These are phyloP conservation scores for Myotis lucifugus DNA, from an alignment of 2,113 vertebrate genomes.

Conservation along the genomic window DNA sequence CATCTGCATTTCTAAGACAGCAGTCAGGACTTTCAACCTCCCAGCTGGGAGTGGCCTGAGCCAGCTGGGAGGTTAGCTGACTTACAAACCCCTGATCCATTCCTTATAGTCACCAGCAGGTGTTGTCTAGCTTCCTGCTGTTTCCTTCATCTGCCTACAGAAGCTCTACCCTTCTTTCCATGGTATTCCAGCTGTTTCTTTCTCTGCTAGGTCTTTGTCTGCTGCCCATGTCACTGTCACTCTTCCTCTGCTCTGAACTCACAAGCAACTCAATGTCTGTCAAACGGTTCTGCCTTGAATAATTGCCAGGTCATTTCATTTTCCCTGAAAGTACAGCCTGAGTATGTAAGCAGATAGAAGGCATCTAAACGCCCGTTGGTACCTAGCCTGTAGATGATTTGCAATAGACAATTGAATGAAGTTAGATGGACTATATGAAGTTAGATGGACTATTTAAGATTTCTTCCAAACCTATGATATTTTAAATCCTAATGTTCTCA, in stretches of 20 bases:
- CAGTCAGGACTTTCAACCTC: neutral
- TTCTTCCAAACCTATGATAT: conserved; percentile 24
- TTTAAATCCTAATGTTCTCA: conserved; percentile 49
- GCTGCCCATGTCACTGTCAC: neutral
- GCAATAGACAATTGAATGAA: neutral
- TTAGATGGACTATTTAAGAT: neutral
- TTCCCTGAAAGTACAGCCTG: neutral
- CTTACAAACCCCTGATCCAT: neutral
- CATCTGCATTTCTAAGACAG: conserved; percentile 11
- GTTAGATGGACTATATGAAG: neutral
- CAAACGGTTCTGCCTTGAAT: neutral
- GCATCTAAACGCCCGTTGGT: neutral
- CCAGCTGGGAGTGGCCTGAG: neutral
- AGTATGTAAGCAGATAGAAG: neutral
- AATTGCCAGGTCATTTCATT: conserved; percentile 21
- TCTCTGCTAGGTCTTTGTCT: neutral
- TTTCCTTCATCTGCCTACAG: neutral
- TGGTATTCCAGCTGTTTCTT: neutral
- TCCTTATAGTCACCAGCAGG: neutral
- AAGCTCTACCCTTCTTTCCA: neutral
- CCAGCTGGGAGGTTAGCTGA: neutral
- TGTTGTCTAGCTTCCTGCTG: conserved; percentile 5
- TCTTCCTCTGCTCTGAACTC: neutral
- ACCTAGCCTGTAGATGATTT: conserved; percentile 10
- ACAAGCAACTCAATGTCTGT: neutral